These are phyloP conservation scores for Ictalurus furcatus DNA, from an alignment of 2,113 vertebrate genomes.

Conservation along the genomic window DNA sequence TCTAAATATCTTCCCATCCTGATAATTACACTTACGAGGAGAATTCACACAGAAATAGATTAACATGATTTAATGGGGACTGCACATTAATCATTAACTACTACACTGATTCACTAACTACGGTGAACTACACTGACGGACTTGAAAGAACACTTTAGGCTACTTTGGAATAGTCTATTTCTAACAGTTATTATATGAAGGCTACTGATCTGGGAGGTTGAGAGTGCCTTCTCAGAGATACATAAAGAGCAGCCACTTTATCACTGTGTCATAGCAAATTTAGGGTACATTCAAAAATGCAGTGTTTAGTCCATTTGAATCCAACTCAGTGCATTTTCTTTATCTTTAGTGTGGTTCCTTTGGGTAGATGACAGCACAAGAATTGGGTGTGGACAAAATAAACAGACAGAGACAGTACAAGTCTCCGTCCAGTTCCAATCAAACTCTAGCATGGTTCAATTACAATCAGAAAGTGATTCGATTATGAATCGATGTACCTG, in stretches of 20 bases:
- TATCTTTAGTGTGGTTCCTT: background rate
- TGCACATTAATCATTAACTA: background rate
- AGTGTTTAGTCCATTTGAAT: background rate
- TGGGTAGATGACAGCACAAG: background rate
- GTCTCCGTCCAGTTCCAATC: background rate
- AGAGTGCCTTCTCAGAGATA: background rate
- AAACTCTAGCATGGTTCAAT: background rate
- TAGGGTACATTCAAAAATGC: background rate
- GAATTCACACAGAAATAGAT: background rate
- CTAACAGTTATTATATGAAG: background rate
- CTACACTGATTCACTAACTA: background rate
- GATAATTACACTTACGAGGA: conserved; percentile 1
- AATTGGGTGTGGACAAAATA: background rate
- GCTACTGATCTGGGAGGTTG: background rate
- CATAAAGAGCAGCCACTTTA: background rate
- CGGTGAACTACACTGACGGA: background rate
- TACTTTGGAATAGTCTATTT: background rate
- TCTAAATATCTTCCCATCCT: background rate
- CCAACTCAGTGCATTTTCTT: background rate
- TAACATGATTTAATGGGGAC: background rate
- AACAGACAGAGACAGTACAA: background rate
- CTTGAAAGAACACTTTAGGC: background rate
- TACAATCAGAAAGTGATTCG: background rate
- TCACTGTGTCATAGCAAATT: background rate
- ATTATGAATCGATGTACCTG: background rate